Evolutionary conservation across 2,113 vertebrate species (phyloP).

Genomic region (Andinoacara biseriatus): DNA sequence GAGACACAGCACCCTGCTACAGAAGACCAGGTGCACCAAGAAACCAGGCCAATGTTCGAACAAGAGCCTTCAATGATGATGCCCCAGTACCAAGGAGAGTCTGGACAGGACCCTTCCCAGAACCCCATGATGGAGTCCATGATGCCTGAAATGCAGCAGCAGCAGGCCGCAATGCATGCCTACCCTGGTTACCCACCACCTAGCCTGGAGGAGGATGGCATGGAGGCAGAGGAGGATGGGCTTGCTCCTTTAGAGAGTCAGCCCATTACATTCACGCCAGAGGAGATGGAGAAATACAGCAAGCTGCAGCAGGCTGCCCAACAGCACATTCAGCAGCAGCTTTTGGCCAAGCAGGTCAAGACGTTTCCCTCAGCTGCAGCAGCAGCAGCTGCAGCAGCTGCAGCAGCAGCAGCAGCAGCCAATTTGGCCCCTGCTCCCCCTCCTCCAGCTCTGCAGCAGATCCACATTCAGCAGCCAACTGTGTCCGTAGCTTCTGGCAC

Average conservation of each 20-base stretch:
- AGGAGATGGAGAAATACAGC: conserved; percentile 99
- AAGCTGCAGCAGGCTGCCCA: conserved; percentile 98
- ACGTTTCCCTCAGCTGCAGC: conserved; percentile 88
- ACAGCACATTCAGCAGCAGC: conserved; percentile 98
- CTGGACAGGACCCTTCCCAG: conserved; percentile 73
- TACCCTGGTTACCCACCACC: conserved; percentile 87
- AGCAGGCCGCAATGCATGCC: conserved; percentile 77
- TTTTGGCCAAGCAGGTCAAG: conserved; percentile 97
- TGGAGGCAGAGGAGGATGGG: conserved; percentile 90
- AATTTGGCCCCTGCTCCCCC: conserved; percentile 79
- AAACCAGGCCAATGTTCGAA: conserved; percentile 72
- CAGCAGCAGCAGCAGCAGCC: conserved; percentile 74
- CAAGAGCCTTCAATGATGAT: conserved; percentile 76
- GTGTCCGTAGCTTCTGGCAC: conserved; percentile 87
- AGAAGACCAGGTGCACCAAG: conserved; percentile 79
- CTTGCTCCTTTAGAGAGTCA: conserved; percentile 95
- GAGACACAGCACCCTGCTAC: conserved; percentile 63
- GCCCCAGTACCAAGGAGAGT: conserved; percentile 76
- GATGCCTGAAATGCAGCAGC: conserved; percentile 83
- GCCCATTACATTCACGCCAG: conserved; percentile 96
- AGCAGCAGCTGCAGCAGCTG: conserved; percentile 71
- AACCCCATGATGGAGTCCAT: conserved; percentile 83
- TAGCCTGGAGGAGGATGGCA: conserved; percentile 83
- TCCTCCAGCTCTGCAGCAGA: conserved; percentile 87
- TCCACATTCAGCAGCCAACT: conserved; percentile 94